These are phyloP conservation scores for Tinamus guttatus DNA, from an alignment of 2,113 vertebrate genomes.

Conservation along the genomic window DNA sequence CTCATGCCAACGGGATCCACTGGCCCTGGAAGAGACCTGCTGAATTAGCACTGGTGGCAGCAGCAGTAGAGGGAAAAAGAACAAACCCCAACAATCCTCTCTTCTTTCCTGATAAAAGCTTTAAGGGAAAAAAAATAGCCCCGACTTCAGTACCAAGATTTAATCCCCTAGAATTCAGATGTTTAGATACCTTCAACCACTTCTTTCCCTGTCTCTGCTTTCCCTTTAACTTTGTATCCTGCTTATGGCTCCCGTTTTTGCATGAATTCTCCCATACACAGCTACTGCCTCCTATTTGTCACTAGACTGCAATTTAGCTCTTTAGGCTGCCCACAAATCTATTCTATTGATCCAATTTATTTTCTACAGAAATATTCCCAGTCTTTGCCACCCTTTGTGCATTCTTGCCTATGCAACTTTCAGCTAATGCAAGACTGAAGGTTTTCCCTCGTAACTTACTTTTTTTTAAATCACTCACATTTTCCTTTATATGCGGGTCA, in stretches of 20 bases:
- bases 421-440: neutral
- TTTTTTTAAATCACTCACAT: neutral
- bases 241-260: neutral
- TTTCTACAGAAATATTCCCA: neutral
- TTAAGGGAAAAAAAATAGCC: neutral
- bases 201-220: neutral
- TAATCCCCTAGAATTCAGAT: neutral
- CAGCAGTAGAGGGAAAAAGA: neutral
- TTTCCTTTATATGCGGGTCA: neutral
- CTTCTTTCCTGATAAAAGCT: neutral
- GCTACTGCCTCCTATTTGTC: neutral
- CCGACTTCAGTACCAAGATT: neutral
- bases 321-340: neutral
- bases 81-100: neutral
- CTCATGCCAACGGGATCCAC: neutral
- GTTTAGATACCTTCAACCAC: neutral
- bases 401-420: neutral
- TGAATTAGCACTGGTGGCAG: neutral
- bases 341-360: neutral
- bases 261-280: neutral
- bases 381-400: neutral
- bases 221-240: neutral
- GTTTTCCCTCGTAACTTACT: neutral
- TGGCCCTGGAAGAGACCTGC: rapidly evolving
- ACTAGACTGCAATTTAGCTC: neutral